Base-by-base conservation (phyloP, 2,797 vertebrate species). In the Echeneis naucrates region DNA sequence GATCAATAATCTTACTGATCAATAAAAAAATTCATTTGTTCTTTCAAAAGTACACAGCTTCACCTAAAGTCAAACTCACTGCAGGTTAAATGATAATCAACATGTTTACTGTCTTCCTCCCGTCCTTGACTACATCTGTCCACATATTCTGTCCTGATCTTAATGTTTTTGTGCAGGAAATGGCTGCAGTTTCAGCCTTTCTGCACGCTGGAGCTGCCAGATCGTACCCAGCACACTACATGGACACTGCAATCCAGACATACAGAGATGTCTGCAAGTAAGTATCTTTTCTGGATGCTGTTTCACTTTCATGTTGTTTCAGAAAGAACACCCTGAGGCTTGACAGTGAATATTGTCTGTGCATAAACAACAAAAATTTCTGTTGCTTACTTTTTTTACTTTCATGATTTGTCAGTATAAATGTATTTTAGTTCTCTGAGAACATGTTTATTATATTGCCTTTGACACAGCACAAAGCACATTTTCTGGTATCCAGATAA, bases 191-290 rank as follows among this genome's bases (percentile, higher is more conserved):
- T 24, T 96, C 98, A 3, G 96, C 97, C 35, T 99, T 99, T 85
- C 95, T 99, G 69, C 98, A 99, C 70, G 93, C 93, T 37, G 97
- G 97, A 79, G 96, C 96, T 70, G 94, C 96, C 12, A 94, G 98
- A 66, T 97, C 97, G 0, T 99, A 99, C 70, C 98, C 98, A 62
- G 95, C 97, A 37, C 98, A 99, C 90, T 99, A 99, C 76, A 99
- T 99, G 98, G 98, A 99, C 81, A 99, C 97, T 0, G 97, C 98
- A 19, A 96, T 99, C 85, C 98, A 99, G 92, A 99, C 96, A 0
- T 99, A 99, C 72, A 95, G 95, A 80, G 98, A 99, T 65, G 95
- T 96, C 81, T 99, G 98, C 98, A 99, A 96, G 98, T 99, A 95
- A 27, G 96, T 63, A 6, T 24, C 23, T 58, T 27, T 32, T 59